Percentiles rank a stretch among this genome's conserved stretches.
These are phyloP conservation scores for Sepioteuthis lessoniana DNA, from an alignment of 2,888 invertebrate genomes.

Conservation along the genomic window DNA sequence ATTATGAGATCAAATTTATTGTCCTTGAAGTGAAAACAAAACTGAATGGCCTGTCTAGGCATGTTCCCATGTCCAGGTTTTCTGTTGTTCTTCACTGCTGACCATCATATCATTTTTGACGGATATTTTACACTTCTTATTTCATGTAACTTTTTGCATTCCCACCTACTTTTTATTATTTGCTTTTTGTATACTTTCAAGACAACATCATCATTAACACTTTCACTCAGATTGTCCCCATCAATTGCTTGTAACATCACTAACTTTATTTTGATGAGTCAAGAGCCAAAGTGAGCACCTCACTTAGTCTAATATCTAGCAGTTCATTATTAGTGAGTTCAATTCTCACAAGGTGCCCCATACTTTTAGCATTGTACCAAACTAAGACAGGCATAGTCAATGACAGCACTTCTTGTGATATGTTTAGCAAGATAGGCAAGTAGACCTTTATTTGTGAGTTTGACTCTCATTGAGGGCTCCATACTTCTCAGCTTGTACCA, in stretches of 20 bases:
- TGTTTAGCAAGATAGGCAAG: no score
- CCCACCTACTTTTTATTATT: not conserved
- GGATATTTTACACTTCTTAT: not conserved
- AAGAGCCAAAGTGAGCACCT: no score
- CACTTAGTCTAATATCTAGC: no score
- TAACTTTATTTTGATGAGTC: no score
- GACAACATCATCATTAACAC: not conserved
- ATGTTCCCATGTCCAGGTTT: not conserved
- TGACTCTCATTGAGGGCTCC: no score
- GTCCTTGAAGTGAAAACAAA: not conserved
- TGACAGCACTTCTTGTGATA: no score
- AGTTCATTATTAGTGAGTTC: no score
- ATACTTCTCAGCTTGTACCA: no score
- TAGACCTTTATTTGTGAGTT: no score
- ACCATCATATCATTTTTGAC: not conserved
- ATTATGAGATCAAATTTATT: not conserved
- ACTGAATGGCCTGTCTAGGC: not conserved
- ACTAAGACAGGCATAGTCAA: no score
- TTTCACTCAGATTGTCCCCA: not conserved
- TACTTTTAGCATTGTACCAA: no score
- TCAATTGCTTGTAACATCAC: not conserved
- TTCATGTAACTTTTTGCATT: not conserved
- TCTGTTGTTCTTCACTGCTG: not conserved
- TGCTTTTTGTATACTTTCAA: not conserved
- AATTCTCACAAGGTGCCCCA: no score